Evolutionary conservation across 2,113 vertebrate species (phyloP).

Genomic region (Connochaetes taurinus): DNA sequence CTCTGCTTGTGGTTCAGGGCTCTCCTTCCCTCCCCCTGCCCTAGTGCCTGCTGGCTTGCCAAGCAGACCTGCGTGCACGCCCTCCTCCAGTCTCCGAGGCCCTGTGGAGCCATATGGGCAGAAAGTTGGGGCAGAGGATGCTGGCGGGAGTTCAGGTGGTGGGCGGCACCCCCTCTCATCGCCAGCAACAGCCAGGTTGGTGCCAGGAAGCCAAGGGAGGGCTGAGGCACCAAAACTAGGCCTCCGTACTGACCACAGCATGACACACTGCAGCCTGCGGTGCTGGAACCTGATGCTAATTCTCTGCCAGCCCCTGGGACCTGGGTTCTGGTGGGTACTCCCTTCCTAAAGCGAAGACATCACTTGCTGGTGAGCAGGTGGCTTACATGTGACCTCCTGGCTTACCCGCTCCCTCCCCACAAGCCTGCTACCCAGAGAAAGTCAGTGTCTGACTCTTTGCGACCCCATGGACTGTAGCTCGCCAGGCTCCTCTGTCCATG

Average conservation of each 20-base stretch:
- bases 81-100: neutral
- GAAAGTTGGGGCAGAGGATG: neutral
- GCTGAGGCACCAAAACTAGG: neutral
- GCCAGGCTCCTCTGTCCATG: neutral
- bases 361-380: neutral
- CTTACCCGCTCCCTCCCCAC: neutral
- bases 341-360: neutral
- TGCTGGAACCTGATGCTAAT: neutral
- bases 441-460: neutral
- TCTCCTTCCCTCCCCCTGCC: neutral
- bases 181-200: neutral
- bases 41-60: neutral
- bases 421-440: neutral
- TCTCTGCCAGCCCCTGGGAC: neutral
- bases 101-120: neutral
- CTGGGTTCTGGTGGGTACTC: neutral
- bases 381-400: neutral
- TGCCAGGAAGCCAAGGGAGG: slow-evolving; percentile 5
- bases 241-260: neutral
- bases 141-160: neutral
- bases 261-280: neutral
- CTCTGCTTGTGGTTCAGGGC: neutral
- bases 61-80: neutral
- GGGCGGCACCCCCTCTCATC: neutral
- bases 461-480: neutral